Base-by-base conservation (phyloP, 1,140 invertebrate genomes). In the Pseudoatta argentina region DNA sequence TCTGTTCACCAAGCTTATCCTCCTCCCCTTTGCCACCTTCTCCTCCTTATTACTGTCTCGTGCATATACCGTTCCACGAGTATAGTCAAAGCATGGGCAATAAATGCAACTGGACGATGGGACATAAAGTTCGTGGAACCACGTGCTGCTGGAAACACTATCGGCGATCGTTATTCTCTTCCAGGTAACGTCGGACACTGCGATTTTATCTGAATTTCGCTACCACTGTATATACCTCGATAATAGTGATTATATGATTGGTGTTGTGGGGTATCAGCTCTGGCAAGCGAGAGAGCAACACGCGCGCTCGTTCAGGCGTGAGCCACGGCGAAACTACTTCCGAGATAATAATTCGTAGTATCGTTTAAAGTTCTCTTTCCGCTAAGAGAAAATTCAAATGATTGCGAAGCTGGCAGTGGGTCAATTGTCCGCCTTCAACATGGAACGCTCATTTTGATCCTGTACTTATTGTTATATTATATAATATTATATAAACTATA, bases 181-280 rank as follows among this genome's bases (percentile, higher is more conserved):
- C 53, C 71, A 34, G 51, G 66, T 91, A 87, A 85, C 59, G 75
- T 79, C 67, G n/a, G 61, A 8, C 63, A 67, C 18, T 12, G 39
- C 63, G 85, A 91, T 90, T 86, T 83, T 69, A 79, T 87, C 69
- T 77, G 81, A 86, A 87, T 85, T 87, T 89, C 48, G 53, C 24
- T 24, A 57, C 59, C 79, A n/a, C 48, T 18, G 79, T 67, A 27
- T 66, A 21, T 34, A 51, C 16, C 66, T 76, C 53, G 79, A 87
- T 85, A 85, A 87, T 85, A 85, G 69, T 66, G 30, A 75, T 73
- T 81, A 86, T 14, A 48, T 44, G 76, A 86, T 86, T 14, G 10
- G 51, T 44, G 61, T 67, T 18, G 48, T 27, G 73, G 59, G 61
- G 48, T 78, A 66, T 85, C 73, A 16, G 72, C 57, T 39, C 27